phyloP scores from a whole-genome alignment of 1,140 invertebrate species.

The Ephestia elutella region DNA sequence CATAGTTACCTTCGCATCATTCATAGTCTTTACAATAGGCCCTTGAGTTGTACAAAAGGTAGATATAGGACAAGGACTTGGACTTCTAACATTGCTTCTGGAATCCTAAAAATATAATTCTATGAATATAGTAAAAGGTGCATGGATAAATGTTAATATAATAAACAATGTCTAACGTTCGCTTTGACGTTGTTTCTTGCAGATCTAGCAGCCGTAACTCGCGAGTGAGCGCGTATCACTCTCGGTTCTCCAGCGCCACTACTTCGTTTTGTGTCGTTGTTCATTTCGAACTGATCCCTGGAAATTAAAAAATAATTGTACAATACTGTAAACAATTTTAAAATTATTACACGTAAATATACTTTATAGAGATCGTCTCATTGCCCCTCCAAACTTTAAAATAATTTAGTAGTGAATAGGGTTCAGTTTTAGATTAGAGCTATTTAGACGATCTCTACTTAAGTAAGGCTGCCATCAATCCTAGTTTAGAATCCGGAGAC shows the following conservation, averaged over 20 bases:
- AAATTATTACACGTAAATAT: too few relatives aligned
- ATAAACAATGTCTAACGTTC: background rate
- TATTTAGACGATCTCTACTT: too few relatives aligned
- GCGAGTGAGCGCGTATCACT: slow-evolving; percentile 8
- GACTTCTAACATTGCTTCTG: slow-evolving; percentile 14
- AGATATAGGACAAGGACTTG: slow-evolving; percentile 18
- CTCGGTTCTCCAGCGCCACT: slow-evolving; percentile 43
- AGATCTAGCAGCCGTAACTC: slow-evolving; percentile 20
- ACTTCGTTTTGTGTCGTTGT: slow-evolving; percentile 25
- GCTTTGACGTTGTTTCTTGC: background rate
- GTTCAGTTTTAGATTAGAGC: too few relatives aligned
- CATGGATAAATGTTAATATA: background rate
- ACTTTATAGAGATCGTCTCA: too few relatives aligned
- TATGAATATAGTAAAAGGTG: background rate
- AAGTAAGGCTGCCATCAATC: too few relatives aligned
- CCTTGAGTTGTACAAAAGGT: slow-evolving; percentile 38
- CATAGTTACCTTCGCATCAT: slow-evolving; percentile 42
- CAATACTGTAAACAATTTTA: too few relatives aligned
- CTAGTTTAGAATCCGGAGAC: too few relatives aligned
- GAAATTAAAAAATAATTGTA: slow-evolving; percentile 8
- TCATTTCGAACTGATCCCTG: slow-evolving; percentile 24
- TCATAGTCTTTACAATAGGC: slow-evolving; percentile 46
- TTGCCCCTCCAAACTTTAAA: too few relatives aligned
- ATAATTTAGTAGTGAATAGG: too few relatives aligned
- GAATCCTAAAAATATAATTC: slow-evolving; percentile 30